phyloP scores from a whole-genome alignment of 2,888 invertebrate species.

The Pilophorus perplexus region DNA sequence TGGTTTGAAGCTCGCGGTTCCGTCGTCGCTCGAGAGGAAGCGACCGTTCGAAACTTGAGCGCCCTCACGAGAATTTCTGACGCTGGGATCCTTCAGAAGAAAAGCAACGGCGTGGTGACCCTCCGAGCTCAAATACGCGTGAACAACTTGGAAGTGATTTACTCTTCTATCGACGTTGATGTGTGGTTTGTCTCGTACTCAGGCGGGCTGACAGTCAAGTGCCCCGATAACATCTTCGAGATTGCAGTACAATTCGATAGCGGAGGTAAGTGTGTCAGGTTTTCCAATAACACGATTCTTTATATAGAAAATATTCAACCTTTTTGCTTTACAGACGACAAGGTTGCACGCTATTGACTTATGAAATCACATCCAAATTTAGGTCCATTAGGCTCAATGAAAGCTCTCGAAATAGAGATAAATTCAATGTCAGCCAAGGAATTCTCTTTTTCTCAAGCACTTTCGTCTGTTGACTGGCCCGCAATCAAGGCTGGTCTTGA shows the following conservation, averaged over 20 bases:
- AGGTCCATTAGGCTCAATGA: too few relatives aligned
- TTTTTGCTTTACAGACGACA: too few relatives aligned
- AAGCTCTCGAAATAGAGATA: too few relatives aligned
- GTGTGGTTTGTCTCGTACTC: not conserved
- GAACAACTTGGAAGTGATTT: conserved; percentile 14
- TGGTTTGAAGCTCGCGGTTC: not conserved
- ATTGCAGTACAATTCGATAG: not conserved
- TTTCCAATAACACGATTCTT: too few relatives aligned
- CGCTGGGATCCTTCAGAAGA: not conserved
- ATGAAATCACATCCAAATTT: too few relatives aligned
- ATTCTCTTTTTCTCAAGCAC: too few relatives aligned
- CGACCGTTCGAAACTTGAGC: conserved; percentile 2
- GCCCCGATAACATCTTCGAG: conserved; percentile 2
- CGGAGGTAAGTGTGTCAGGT: conserved; percentile 29
- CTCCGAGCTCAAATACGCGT: conserved; percentile 12
- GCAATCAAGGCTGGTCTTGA: too few relatives aligned
- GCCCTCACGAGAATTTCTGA: conserved; percentile 7
- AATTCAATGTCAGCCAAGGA: too few relatives aligned
- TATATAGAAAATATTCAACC: too few relatives aligned
- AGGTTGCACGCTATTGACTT: too few relatives aligned
- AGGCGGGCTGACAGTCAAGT: not conserved
- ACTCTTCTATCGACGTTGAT: not conserved
- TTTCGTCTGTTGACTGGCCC: too few relatives aligned
- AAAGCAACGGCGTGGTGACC: not conserved
- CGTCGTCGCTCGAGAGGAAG: not conserved